Base-by-base conservation (phyloP, 2,113 vertebrate genomes). In the Brevimyrus niger region DNA sequence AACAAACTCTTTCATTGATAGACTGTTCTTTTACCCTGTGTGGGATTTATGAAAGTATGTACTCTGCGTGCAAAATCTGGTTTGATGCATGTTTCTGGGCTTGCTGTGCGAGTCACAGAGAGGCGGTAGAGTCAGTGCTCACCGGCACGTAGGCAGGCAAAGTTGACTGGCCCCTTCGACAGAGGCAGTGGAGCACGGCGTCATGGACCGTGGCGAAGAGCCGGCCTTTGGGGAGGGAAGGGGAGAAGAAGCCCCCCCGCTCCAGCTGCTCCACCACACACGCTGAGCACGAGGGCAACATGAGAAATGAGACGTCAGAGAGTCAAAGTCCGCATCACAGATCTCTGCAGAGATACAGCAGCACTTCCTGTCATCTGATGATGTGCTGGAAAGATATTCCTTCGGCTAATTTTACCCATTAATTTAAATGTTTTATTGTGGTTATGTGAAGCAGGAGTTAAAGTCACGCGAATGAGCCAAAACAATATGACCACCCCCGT, bases 141-240 rank as follows among this genome's bases (percentile, higher is more conserved):
- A 95, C 95, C 91, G 88, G 23, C 44, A 85, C 89, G 10, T 88
- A 88, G 44, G 95, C 92, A 5, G 92, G 80, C 27, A 92, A 0
- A 0, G 89, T 90, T 47, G 92, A 73, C 0, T 92, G 90, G 50
- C 92, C 94, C 0, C 88, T 93, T 38, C 93, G 90, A 76, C 94
- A 76, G 73, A 94, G 91, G 90, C 96, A 92, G 91, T 97, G 95
- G 84, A 93, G 91, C 88, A 98, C 96, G 0, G 98, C 97, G 0
- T 97, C 97, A 0, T 98, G 97, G 76, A 99, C 94, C 0, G 98
- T 96, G 80, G 95, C 94, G 84, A 99, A 99, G 87, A 99, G 95
- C 47, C 86, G 93, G 51, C 93, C 93, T 93, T 99, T 98, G 35
- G 97, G 96, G 93, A 99, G 95, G 2, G 93, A 88, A 0, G 96